Evolutionary conservation across 2,113 vertebrate genomes (phyloP).

Genomic region (Pelusios castaneus): DNA sequence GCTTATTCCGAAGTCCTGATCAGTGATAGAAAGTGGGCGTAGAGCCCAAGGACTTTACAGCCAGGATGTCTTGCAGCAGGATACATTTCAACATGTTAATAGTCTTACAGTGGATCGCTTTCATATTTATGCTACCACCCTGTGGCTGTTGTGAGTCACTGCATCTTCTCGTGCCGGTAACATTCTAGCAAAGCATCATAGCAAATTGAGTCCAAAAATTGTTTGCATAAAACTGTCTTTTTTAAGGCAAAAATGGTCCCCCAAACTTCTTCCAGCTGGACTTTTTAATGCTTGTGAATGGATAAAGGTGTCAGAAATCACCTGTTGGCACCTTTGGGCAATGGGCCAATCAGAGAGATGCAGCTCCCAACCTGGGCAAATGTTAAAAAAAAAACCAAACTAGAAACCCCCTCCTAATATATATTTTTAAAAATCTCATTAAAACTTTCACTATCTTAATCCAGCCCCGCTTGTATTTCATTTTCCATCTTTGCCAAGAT

Average conservation of each 20-base stretch:
- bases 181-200: not conserved
- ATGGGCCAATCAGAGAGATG: not conserved
- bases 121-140: slow-evolving; percentile 69
- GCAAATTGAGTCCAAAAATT: not conserved
- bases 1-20: not conserved
- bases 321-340: not conserved
- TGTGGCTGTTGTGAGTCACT: slow-evolving; percentile 46
- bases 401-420: not conserved
- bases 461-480: rapidly evolving
- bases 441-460: not conserved
- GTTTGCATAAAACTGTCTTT: slow-evolving; percentile 30
- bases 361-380: not conserved
- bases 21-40: not conserved
- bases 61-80: not conserved
- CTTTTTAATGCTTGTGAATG: not conserved
- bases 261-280: slow-evolving; percentile 21
- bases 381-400: not conserved
- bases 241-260: not conserved
- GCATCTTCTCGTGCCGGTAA: not conserved
- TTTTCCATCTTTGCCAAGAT: not conserved
- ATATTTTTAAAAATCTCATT: not conserved
- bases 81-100: rapidly evolving
- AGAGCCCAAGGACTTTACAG: rapidly evolving
- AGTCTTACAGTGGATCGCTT: slow-evolving; percentile 10
- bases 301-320: slow-evolving; percentile 37